Evolutionary conservation across 2,113 vertebrate species (phyloP), one percentile per base, ranked within the genome.

Genomic region (Brachirus orientalis): DNA sequence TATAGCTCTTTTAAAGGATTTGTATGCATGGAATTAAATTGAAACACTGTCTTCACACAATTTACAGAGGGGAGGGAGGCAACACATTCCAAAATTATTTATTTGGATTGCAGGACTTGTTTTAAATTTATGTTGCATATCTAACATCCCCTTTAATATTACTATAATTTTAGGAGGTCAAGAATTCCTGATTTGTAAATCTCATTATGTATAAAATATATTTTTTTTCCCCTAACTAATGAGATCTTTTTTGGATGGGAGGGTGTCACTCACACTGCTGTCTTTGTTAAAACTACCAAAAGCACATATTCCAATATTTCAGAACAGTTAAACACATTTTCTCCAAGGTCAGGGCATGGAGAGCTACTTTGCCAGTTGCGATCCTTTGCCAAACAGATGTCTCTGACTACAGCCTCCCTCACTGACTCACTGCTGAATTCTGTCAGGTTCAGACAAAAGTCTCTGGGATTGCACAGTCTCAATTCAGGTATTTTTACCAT

Each of bases 301-400:
- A 53, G 59, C 52, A 52, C 20, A 28, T 22, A 54, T 72, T 74
- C 54, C 63, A 68, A 22, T 33, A 62, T 13, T 56, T 52, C 38
- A n/a, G 54, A 41, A 54, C 45, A 28, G 8, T 65, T 76, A 67
- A 73, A 73, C 48, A 71, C 33, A 33, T 72, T 59, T 54, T 61
- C 51, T 37, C 54, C 66, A 72, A 73, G 77, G 83, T 78, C 62
- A 67, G 41, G 43, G 40, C 48, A 53, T 60, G 62, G 56, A 54
- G 36, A 41, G 56, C 63, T 77, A 17, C 69, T 83, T 65, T 67
- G 72, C 83, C 68, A 67, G 43, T 40, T 22, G 48, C 20, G 37
- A 40, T 6, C 56, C 56, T 75, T 54, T 75, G 72, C 74, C 63
- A 69, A 82, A 83, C 78, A 76, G 70, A 84, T 79, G 77, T 86